phyloP scores from a whole-genome alignment of 1,140 invertebrate genomes.

The Zaprionus davidi region DNA sequence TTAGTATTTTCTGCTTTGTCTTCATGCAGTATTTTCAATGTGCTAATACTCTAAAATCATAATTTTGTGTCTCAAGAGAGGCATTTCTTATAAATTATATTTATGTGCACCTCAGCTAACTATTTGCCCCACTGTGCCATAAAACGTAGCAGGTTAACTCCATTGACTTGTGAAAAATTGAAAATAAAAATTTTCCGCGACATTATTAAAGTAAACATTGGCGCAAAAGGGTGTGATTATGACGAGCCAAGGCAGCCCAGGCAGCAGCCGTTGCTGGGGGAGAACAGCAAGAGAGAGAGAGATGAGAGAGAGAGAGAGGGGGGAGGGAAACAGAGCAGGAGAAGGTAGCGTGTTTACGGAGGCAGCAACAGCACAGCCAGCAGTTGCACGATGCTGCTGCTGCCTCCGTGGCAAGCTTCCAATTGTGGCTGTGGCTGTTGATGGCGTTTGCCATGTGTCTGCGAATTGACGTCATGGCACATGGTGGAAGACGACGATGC shows the following conservation, averaged over 20 bases:
- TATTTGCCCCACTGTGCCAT: conserved; percentile 32
- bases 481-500: not conserved
- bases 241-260: conserved; percentile 61
- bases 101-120: not conserved
- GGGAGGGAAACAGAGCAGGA: not conserved
- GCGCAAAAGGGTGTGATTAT: conserved; percentile 80
- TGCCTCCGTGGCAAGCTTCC: conserved; percentile 69
- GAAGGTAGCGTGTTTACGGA: not conserved
- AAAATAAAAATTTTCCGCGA: conserved; percentile 82
- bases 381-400: conserved; percentile 27
- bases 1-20: not conserved
- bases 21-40: not conserved
- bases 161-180: conserved; percentile 80
- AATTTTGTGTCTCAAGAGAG: too few relatives aligned
- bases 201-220: conserved; percentile 83
- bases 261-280: conserved; percentile 33
- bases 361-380: conserved; percentile 10
- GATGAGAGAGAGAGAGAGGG: not conserved
- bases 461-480: conserved; percentile 70
- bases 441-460: conserved; percentile 79
- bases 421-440: conserved; percentile 77
- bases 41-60: too few relatives aligned
- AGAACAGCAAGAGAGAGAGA: not conserved
- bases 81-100: not conserved
- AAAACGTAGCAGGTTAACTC: conserved; percentile 72